phyloP scores from a whole-genome alignment of 1,140 invertebrate genomes.

The Psilanteris sp. region DNA sequence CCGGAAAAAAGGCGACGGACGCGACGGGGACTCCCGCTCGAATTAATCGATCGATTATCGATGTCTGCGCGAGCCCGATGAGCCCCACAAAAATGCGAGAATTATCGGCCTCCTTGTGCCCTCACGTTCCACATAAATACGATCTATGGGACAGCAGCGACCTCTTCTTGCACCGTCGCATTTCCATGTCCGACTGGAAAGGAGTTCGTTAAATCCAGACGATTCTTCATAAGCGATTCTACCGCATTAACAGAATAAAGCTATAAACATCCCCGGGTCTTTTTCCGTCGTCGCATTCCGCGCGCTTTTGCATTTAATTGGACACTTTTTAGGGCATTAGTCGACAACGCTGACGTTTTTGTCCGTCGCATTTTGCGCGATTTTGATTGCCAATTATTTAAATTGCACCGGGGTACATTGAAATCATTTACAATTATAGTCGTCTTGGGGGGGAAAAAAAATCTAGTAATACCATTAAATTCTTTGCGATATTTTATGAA shows the following conservation, averaged over 20 bases:
- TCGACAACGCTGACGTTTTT: conserved; percentile 26
- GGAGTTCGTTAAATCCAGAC: conserved; percentile 53
- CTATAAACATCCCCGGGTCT: conserved; percentile 52
- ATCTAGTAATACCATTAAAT: too few relatives aligned
- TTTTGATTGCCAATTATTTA: conserved; percentile 51
- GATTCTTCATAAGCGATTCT: conserved; percentile 43
- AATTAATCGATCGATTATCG: conserved; percentile 70
- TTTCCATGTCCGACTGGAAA: conserved; percentile 60
- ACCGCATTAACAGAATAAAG: conserved; percentile 51
- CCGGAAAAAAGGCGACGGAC: conserved; percentile 62
- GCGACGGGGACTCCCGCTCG: conserved; percentile 61
- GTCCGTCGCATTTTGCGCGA: conserved; percentile 13
- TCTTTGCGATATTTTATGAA: too few relatives aligned
- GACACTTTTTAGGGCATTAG: conserved; percentile 23
- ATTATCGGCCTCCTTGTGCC: conserved; percentile 59
- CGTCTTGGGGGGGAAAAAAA: too few relatives aligned
- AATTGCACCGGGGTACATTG: conserved; percentile 5
- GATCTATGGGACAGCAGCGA: conserved; percentile 48
- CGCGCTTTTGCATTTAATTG: conserved; percentile 60
- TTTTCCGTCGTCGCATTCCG: conserved; percentile 50
- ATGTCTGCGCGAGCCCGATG: conserved; percentile 56
- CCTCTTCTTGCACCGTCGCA: conserved; percentile 55
- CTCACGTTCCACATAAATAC: conserved; percentile 52
- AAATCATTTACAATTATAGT: conserved; percentile 6
- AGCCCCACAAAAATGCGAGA: conserved; percentile 63